Percentiles rank a stretch among this genome's conserved stretches.
phyloP scores from a whole-genome alignment of 2,113 vertebrate species.

The Crocuta crocuta region DNA sequence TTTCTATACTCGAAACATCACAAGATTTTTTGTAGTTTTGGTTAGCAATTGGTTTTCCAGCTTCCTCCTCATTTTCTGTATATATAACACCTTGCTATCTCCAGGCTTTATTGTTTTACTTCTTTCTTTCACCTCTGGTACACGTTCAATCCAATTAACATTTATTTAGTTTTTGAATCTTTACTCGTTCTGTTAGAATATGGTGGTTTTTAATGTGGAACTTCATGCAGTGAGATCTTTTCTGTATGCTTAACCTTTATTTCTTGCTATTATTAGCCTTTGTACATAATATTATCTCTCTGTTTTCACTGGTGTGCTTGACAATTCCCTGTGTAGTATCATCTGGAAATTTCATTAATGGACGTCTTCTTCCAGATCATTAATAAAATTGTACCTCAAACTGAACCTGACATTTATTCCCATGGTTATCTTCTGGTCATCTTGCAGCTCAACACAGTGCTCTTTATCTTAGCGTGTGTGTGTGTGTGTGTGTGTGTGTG shows the following conservation, averaged over 20 bases:
- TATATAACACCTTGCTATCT: background rate
- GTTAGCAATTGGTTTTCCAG: background rate
- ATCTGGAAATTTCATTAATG: conserved; percentile 60
- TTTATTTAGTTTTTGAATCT: conserved; percentile 18
- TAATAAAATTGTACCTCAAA: conserved; percentile 62
- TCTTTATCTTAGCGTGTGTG: background rate
- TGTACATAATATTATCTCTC: conserved; percentile 39
- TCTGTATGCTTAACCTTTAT: conserved; percentile 39
- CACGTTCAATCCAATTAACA: background rate
- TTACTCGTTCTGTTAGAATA: conserved; percentile 7
- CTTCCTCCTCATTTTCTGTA: background rate
- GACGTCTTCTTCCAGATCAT: conserved; percentile 46
- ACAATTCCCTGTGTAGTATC: conserved; percentile 58
- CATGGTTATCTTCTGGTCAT: background rate
- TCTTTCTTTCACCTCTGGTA: background rate
- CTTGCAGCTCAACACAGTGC: background rate
- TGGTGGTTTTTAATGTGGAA: background rate
- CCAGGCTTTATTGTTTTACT: conserved; percentile 24
- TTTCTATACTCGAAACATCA: background rate
- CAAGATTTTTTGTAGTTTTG: conserved; percentile 38
- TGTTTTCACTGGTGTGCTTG: conserved; percentile 47
- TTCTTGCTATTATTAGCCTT: conserved; percentile 47
- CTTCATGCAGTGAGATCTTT: background rate
- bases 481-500: no score
- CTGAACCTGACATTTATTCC: conserved; percentile 22